Evolutionary conservation across 2,888 invertebrate genomes (phyloP).

Genomic region (Phortica okadai): DNA sequence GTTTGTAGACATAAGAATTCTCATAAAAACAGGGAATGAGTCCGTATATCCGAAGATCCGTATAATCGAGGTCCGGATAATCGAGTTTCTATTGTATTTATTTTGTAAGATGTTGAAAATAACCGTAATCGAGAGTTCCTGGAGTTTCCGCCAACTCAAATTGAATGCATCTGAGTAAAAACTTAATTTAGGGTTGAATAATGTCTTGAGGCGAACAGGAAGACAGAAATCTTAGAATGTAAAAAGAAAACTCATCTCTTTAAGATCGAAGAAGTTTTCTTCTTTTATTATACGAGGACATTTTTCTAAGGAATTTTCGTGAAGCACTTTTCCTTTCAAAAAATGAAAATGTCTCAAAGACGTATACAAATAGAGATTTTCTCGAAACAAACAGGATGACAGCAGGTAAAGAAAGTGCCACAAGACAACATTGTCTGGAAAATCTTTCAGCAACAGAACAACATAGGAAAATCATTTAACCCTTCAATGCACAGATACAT

Average conservation of each 20-base stretch:
- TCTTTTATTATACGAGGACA: neutral
- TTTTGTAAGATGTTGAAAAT: too few species aligned
- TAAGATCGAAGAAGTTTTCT: neutral
- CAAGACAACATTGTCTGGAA: neutral
- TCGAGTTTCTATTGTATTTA: too few species aligned
- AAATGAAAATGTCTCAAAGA: neutral
- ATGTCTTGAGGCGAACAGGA: too few species aligned
- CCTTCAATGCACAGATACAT: neutral
- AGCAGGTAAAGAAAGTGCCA: neutral
- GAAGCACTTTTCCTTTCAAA: neutral
- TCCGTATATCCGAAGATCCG: too few species aligned
- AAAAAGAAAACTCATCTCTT: neutral
- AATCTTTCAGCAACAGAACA: slow-evolving; percentile 2
- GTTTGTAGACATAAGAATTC: too few species aligned
- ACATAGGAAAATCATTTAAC: slow-evolving; percentile 5
- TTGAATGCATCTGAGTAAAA: too few species aligned
- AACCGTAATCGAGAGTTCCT: too few species aligned
- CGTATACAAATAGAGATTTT: neutral
- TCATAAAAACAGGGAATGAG: too few species aligned
- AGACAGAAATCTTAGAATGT: neutral
- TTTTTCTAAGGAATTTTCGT: neutral
- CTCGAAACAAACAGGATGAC: neutral
- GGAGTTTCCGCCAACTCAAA: too few species aligned
- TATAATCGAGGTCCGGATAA: too few species aligned
- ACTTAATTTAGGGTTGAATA: neutral